These are phyloP conservation scores for Andrena hattorfiana DNA, from an alignment of 2,888 invertebrate genomes.

Conservation along the genomic window DNA sequence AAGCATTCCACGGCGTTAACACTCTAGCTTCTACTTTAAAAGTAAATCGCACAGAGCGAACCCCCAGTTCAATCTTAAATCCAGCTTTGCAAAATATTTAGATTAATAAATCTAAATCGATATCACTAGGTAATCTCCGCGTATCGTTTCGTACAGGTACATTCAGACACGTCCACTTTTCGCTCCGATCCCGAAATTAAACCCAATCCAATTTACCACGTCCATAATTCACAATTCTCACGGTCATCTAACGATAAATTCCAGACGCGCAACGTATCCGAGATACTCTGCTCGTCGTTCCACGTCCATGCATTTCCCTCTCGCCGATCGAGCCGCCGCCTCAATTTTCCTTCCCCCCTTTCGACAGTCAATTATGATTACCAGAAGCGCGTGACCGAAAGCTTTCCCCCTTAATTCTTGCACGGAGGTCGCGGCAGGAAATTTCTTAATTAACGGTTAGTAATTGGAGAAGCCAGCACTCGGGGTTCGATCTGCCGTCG, in stretches of 20 bases:
- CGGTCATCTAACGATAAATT: background rate
- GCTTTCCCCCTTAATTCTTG: slow-evolving; percentile 21
- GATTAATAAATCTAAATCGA: no score
- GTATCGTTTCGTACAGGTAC: no score
- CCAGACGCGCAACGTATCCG: no score
- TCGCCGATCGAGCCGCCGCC: background rate
- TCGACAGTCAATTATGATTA: slow-evolving; percentile 20
- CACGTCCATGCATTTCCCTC: background rate
- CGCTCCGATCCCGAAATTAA: no score
- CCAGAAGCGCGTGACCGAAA: slow-evolving; percentile 5
- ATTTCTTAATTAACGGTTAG: slow-evolving; percentile 54
- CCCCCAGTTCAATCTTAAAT: no score
- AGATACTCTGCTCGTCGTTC: no score
- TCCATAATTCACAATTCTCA: background rate
- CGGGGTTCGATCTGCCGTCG: slow-evolving; percentile 21
- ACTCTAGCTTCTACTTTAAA: no score
- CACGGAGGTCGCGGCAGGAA: slow-evolving; percentile 20
- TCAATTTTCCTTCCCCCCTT: background rate
- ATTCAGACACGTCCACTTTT: no score
- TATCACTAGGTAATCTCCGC: no score
- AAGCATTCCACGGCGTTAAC: no score
- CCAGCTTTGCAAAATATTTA: no score
- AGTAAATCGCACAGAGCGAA: no score
- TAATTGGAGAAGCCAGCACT: slow-evolving; percentile 34
- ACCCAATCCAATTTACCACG: background rate